These are phyloP conservation scores for Otolemur crassicaudatus DNA, from an alignment of 2,797 vertebrate genomes.

Conservation along the genomic window DNA sequence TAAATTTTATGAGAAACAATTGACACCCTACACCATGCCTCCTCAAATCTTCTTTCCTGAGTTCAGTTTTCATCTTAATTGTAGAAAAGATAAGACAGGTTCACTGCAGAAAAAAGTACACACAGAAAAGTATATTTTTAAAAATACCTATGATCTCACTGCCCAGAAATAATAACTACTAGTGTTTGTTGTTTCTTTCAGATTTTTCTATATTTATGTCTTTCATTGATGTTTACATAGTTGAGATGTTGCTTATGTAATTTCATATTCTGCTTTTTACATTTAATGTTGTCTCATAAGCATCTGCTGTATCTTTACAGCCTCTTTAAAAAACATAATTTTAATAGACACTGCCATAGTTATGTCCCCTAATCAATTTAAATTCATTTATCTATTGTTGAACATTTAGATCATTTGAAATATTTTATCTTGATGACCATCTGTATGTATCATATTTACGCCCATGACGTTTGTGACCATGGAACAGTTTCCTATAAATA, in stretches of 20 bases:
- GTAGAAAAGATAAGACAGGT: neutral
- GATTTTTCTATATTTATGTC: neutral
- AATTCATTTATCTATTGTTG: neutral
- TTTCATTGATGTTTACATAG: neutral
- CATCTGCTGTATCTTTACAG: neutral
- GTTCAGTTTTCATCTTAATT: conserved; percentile 13
- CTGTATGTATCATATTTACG: neutral
- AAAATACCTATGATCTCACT: conserved; percentile 21
- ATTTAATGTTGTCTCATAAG: conserved; percentile 38
- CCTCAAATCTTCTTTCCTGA: conserved; percentile 32
- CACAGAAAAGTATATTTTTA: neutral
- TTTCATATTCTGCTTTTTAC: neutral
- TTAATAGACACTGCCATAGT: neutral
- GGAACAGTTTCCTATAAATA: neutral
- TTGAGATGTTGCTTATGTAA: neutral
- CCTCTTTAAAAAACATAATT: conserved; percentile 19
- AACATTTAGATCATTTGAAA: neutral
- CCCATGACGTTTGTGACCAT: neutral
- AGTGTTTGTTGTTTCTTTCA: neutral
- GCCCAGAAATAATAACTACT: neutral
- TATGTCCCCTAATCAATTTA: neutral
- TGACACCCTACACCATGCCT: neutral
- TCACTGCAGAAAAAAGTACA: neutral
- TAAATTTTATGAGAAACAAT: conserved; percentile 9
- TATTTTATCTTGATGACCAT: conserved; percentile 5